Conservation (phyloP, 1,140 invertebrate genomes). For the Meloidogyne chitwoodi region DNA sequence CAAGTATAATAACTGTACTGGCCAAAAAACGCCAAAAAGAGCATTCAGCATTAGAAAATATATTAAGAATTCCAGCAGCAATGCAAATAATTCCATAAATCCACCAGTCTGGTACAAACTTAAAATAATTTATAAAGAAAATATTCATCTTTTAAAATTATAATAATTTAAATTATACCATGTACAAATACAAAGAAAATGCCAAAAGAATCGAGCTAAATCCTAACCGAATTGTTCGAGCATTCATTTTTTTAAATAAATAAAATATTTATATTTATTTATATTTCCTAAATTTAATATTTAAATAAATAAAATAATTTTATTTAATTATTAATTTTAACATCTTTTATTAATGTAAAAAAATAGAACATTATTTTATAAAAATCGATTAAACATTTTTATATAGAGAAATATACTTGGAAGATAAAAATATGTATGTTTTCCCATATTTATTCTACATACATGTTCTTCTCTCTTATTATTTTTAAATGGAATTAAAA, state of each 20-base stretch:
- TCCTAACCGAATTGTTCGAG: neutral
- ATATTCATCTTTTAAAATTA: neutral
- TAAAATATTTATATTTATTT: no score
- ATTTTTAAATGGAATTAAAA: no score
- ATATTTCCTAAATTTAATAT: no score
- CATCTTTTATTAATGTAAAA: no score
- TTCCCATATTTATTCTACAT: no score
- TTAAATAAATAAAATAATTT: no score
- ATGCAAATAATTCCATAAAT: slow-evolving; percentile 11
- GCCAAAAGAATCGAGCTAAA: neutral
- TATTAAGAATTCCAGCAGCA: slow-evolving; percentile 3
- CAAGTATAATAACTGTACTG: slow-evolving; percentile 14
- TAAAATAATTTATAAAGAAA: neutral
- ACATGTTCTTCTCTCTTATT: no score
- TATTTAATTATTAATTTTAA: no score
- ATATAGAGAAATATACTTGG: no score
- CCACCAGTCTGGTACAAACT: slow-evolving; percentile 14
- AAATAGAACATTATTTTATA: no score
- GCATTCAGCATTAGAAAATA: neutral
- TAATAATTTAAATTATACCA: neutral
- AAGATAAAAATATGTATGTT: no score
- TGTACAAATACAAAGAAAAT: neutral
- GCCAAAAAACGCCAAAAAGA: slow-evolving; percentile 17
- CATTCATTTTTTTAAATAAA: neutral
- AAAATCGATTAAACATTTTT: no score